Evolutionary conservation across 2,797 vertebrate genomes (phyloP).

Genomic region (Peromyscus melanophrys): DNA sequence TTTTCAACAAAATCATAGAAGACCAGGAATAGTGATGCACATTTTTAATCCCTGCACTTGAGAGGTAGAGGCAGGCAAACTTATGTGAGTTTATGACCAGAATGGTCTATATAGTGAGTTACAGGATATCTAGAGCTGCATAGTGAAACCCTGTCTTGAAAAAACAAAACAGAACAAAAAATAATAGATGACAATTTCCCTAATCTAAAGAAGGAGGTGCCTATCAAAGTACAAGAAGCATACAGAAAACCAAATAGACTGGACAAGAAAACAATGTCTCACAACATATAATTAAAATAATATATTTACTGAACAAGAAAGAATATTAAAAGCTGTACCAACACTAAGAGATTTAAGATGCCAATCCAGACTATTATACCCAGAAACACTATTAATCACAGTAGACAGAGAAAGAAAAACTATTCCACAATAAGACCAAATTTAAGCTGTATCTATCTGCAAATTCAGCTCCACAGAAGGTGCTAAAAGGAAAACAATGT

Average conservation of each 20-base stretch:
- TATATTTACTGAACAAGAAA: not conserved
- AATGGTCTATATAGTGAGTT: not conserved
- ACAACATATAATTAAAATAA: not conserved
- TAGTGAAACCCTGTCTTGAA: not conserved
- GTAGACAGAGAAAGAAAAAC: not conserved
- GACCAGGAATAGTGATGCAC: not conserved
- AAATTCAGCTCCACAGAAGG: not conserved
- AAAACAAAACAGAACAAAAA: not conserved
- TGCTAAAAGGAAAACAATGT: not conserved
- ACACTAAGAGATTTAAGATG: not conserved
- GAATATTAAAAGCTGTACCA: not conserved
- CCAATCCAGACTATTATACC: not conserved
- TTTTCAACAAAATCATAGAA: not conserved
- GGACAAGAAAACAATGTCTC: not conserved
- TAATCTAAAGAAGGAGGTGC: not conserved
- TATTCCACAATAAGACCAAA: not conserved
- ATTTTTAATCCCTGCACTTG: not conserved
- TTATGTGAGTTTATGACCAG: not conserved
- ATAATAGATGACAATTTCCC: too few species aligned
- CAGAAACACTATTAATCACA: not conserved
- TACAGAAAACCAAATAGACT: not conserved
- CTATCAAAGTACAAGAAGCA: not conserved
- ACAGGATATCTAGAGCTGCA: too few species aligned
- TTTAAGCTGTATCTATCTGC: not conserved
- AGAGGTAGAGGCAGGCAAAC: not conserved